Conservation (phyloP, 2,888 invertebrate species). For the Drosophila paracracens region DNA sequence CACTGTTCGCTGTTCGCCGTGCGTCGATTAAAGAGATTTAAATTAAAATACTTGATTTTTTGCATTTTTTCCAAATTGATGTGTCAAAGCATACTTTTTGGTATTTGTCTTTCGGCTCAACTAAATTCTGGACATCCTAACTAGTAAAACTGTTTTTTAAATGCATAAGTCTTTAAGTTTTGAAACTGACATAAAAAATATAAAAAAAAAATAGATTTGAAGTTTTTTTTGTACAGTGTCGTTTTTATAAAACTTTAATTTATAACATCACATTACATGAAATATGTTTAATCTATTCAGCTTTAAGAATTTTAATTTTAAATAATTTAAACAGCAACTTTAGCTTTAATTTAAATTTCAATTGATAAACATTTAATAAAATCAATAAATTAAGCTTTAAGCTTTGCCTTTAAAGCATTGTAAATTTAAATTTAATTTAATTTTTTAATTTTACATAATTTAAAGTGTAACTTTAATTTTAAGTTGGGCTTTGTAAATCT, state of each 20-base stretch:
- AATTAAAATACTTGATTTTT: slow-evolving; percentile 45
- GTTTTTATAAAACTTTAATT: too few species aligned
- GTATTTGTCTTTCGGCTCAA: neutral
- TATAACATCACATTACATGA: too few species aligned
- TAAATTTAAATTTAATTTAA: neutral
- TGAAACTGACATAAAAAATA: neutral
- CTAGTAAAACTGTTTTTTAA: neutral
- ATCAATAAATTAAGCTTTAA: neutral
- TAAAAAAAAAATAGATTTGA: too few species aligned
- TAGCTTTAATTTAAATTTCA: neutral
- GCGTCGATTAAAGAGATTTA: slow-evolving; percentile 58
- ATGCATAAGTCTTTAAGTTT: neutral
- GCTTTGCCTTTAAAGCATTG: neutral
- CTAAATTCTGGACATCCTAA: neutral
- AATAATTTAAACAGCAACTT: neutral
- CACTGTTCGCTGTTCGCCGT: neutral
- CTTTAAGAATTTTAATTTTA: neutral
- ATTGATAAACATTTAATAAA: neutral
- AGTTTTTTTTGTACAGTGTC: too few species aligned
- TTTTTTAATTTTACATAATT: neutral
- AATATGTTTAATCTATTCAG: neutral
- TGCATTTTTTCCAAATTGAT: neutral
- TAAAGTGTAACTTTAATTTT: neutral
- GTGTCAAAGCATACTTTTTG: neutral
- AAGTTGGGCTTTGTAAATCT: neutral